phyloP scores from a whole-genome alignment of 2,888 invertebrate genomes.

The Eucera pruinosa region DNA sequence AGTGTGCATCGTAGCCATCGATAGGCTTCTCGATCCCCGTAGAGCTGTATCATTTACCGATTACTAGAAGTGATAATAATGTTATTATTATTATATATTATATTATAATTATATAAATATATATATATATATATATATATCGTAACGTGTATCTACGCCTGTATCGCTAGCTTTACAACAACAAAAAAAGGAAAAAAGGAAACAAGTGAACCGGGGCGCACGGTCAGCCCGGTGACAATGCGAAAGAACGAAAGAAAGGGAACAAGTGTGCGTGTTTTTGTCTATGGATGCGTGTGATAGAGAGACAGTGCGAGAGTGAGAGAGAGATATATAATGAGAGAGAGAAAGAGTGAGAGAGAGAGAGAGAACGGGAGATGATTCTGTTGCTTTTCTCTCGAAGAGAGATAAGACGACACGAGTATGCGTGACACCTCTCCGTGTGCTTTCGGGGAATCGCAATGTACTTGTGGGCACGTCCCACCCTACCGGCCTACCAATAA shows the following conservation, averaged over 20 bases:
- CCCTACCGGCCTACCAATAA: slow-evolving; percentile 80
- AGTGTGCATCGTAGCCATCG: slow-evolving; percentile 65
- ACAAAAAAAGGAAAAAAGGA: too few species aligned
- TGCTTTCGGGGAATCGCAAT: slow-evolving; percentile 79
- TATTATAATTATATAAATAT: slow-evolving; percentile 76
- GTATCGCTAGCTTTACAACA: slow-evolving; percentile 74
- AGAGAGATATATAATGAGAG: background rate
- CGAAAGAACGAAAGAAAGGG: background rate
- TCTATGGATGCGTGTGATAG: too few species aligned
- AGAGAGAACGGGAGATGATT: slow-evolving; percentile 31
- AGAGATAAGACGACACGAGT: slow-evolving; percentile 66
- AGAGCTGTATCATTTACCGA: slow-evolving; percentile 78
- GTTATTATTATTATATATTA: slow-evolving; percentile 73
- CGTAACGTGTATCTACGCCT: slow-evolving; percentile 67
- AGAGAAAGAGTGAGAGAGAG: background rate
- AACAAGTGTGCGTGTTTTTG: background rate
- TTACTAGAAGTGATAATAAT: slow-evolving; percentile 82
- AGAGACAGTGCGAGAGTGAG: slow-evolving; percentile 23
- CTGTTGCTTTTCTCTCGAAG: slow-evolving; percentile 59
- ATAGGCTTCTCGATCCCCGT: slow-evolving; percentile 56
- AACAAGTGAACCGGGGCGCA: slow-evolving; percentile 60
- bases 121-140: too few species aligned
- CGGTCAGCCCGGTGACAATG: slow-evolving; percentile 65
- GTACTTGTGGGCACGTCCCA: slow-evolving; percentile 78
- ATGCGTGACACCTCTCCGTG: slow-evolving; percentile 71